These are phyloP conservation scores for Zaprionus davidi DNA, from an alignment of 1,140 invertebrate species.

Conservation along the genomic window DNA sequence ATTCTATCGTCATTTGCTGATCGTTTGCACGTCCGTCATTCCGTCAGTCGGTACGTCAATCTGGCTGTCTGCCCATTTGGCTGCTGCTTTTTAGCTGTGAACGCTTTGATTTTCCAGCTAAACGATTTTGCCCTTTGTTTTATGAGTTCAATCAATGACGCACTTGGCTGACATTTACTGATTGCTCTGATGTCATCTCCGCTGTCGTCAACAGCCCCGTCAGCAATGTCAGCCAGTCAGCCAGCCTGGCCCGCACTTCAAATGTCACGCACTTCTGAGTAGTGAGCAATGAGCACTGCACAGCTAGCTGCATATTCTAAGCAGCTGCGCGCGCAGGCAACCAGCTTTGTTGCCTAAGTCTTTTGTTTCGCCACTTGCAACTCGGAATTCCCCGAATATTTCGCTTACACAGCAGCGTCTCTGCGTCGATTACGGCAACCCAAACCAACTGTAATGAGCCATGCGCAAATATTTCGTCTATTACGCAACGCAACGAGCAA, in stretches of 20 bases:
- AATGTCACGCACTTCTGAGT: slow-evolving; percentile 65
- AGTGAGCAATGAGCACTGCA: no score
- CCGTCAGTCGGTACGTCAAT: slow-evolving; percentile 56
- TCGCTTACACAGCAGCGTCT: slow-evolving; percentile 56
- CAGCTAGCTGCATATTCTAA: slow-evolving; percentile 47
- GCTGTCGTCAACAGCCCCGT: slow-evolving; percentile 25
- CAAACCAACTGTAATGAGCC: slow-evolving; percentile 75
- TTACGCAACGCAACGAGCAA: slow-evolving; percentile 61
- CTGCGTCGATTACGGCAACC: slow-evolving; percentile 71
- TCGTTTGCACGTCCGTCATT: slow-evolving; percentile 21
- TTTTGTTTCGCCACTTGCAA: slow-evolving; percentile 71
- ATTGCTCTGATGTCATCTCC: slow-evolving; percentile 46
- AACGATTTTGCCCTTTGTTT: slow-evolving; percentile 67
- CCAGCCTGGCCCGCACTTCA: slow-evolving; percentile 30
- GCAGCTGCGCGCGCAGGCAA: slow-evolving; percentile 7
- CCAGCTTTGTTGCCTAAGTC: slow-evolving; percentile 72
- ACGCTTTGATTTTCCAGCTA: slow-evolving; percentile 55
- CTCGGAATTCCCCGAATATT: slow-evolving; percentile 65
- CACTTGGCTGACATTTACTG: slow-evolving; percentile 74
- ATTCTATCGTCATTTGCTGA: slow-evolving; percentile 23
- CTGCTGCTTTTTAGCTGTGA: slow-evolving; percentile 41
- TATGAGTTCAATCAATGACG: slow-evolving; percentile 60
- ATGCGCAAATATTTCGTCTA: slow-evolving; percentile 81
- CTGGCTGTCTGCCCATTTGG: slow-evolving; percentile 57
- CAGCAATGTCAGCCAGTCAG: slow-evolving; percentile 19